Conservation (phyloP, 2,888 invertebrate genomes). For the Scaptomyza reducta region DNA sequence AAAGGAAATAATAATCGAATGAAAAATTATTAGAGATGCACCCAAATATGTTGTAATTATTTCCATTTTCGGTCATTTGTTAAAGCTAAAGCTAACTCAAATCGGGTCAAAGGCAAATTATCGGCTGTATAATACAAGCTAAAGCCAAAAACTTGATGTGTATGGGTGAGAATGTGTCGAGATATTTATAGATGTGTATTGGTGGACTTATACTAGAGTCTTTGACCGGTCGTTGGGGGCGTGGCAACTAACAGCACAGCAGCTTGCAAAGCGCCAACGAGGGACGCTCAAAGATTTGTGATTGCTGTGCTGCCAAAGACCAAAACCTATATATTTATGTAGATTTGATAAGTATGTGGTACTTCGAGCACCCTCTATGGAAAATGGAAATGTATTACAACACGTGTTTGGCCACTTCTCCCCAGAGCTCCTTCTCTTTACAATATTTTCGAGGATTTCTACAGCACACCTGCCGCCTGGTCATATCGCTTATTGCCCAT, state of each 20-base stretch:
- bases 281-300: slow-evolving; percentile 37
- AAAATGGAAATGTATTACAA: slow-evolving; percentile 84
- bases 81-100: slow-evolving; percentile 62
- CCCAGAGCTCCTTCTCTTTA: slow-evolving; percentile 83
- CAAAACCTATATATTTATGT: slow-evolving; percentile 13
- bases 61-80: slow-evolving; percentile 77
- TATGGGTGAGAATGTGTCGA: slow-evolving; percentile 9
- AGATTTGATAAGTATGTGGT: slow-evolving; percentile 20
- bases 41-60: slow-evolving; percentile 85
- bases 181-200: slow-evolving; percentile 50
- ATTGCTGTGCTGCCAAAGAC: slow-evolving; percentile 37
- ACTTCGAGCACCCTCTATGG: slow-evolving; percentile 51
- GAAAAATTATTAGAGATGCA: slow-evolving; percentile 83
- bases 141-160: slow-evolving; percentile 50
- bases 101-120: slow-evolving; percentile 64
- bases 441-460: slow-evolving; percentile 85
- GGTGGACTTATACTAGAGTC: slow-evolving; percentile 32
- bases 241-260: slow-evolving; percentile 46
- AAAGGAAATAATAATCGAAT: slow-evolving; percentile 73
- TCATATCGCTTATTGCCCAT: slow-evolving; percentile 90
- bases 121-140: slow-evolving; percentile 75
- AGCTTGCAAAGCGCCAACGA: slow-evolving; percentile 33
- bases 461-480: slow-evolving; percentile 87
- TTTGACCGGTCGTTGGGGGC: slow-evolving; percentile 21
- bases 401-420: slow-evolving; percentile 84